phyloP scores from a whole-genome alignment of 2,113 vertebrate genomes.

The Odontesthes bonariensis region DNA sequence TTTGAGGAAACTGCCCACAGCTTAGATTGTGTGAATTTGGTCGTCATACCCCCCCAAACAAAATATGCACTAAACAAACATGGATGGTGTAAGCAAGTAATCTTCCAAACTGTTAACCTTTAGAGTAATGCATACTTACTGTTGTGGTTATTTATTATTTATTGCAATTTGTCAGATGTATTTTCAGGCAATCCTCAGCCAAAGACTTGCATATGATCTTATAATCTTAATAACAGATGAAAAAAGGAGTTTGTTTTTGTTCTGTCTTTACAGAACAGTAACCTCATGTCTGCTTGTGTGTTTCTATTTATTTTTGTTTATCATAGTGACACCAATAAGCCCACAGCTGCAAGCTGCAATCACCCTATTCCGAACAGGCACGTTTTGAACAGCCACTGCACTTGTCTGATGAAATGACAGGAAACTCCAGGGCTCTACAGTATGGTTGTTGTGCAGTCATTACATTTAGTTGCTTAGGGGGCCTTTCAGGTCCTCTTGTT shows the following conservation, averaged over 20 bases:
- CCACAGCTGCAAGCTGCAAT: conserved; percentile 27
- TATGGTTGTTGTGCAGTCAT: conserved; percentile 29
- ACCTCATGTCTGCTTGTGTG: neutral
- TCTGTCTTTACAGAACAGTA: neutral
- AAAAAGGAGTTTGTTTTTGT: neutral
- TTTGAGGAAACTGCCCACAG: no score
- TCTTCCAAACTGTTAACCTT: no score
- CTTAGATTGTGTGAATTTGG: no score
- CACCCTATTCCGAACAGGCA: conserved; percentile 10
- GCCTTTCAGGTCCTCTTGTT: conserved; percentile 33
- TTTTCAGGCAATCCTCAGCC: neutral
- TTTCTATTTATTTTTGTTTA: conserved; percentile 28
- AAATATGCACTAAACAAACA: no score
- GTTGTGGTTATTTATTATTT: neutral
- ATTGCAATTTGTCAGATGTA: neutral
- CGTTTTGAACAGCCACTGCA: conserved; percentile 12
- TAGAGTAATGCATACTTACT: neutral
- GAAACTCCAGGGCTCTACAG: conserved; percentile 20
- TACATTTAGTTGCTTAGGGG: conserved; percentile 32
- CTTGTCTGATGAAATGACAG: conserved; percentile 34
- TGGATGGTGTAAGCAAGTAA: no score
- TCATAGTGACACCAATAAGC: conserved; percentile 10
- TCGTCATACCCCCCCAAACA: no score
- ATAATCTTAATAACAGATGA: no score
- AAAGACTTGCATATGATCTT: neutral